These are phyloP conservation scores for Benitochromis conjunctus DNA, from an alignment of 2,113 vertebrate genomes.

Conservation along the genomic window DNA sequence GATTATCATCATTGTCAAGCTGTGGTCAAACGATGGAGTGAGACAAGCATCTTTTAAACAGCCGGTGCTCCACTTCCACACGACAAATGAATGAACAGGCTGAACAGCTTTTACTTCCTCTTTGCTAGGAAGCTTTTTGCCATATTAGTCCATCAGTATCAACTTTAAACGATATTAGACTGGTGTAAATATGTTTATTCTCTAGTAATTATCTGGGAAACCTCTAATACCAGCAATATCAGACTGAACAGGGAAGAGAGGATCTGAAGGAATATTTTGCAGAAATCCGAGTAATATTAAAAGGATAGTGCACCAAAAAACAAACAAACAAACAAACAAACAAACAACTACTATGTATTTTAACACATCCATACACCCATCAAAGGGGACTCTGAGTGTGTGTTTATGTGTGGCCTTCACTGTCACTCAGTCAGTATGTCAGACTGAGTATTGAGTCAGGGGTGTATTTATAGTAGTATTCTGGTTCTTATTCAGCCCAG, in stretches of 20 bases:
- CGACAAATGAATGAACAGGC: not conserved
- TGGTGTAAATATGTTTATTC: not conserved
- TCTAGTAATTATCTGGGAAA: not conserved
- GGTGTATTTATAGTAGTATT: constrained; percentile 46
- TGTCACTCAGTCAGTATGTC: constrained; percentile 55
- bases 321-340: not conserved
- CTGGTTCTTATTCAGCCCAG: constrained; percentile 18
- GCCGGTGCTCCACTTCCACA: not conserved
- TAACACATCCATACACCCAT: not conserved
- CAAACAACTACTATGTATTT: not conserved
- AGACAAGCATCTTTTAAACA: not conserved
- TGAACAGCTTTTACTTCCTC: not conserved
- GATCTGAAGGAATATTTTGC: not conserved
- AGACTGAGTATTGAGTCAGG: constrained; percentile 18
- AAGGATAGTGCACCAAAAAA: not conserved
- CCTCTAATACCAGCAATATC: not conserved
- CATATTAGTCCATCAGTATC: not conserved
- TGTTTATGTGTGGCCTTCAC: constrained; percentile 1
- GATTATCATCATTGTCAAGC: not conserved
- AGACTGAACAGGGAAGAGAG: not conserved
- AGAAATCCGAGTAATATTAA: not conserved
- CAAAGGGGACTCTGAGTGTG: not conserved
- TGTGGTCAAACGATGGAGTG: not conserved
- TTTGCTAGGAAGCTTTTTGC: not conserved
- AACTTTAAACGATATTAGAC: not conserved